Conservation (phyloP, 64 coral and sea anemone species). For the Montipora sp. region DNA sequence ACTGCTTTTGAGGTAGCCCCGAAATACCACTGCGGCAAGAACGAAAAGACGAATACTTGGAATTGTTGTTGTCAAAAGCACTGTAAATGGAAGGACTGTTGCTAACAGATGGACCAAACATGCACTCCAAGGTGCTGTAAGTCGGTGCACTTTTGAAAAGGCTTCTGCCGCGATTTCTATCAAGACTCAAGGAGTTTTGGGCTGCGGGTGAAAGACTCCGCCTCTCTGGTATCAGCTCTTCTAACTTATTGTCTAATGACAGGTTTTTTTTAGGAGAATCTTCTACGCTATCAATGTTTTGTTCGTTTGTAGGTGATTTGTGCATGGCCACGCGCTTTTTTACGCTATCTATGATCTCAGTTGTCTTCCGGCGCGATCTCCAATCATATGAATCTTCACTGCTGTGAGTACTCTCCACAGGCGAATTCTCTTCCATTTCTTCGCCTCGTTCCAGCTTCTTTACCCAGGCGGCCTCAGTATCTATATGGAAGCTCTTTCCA, state of each 20-base stretch:
- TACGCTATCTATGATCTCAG: conserved; percentile 61
- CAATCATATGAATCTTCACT: conserved; percentile 70
- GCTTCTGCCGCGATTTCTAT: conserved; percentile 32
- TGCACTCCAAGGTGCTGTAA: conserved; percentile 41
- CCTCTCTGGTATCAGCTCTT: conserved; percentile 36
- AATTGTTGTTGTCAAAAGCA: conserved; percentile 12
- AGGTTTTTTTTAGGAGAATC: not conserved
- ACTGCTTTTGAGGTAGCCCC: not conserved
- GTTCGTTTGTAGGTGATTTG: not conserved
- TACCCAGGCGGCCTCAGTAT: not conserved
- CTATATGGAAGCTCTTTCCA: not conserved
- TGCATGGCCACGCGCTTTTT: conserved; percentile 53
- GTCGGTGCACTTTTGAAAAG: conserved; percentile 43
- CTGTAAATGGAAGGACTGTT: not conserved
- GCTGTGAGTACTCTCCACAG: not conserved
- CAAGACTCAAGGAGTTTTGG: conserved; percentile 56
- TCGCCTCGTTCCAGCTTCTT: not conserved
- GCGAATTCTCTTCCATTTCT: not conserved
- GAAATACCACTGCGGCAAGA: not conserved
- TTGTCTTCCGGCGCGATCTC: conserved; percentile 45
- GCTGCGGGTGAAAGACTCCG: conserved; percentile 43
- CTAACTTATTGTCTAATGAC: conserved; percentile 47
- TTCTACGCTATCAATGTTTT: not conserved
- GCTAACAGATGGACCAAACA: conserved; percentile 44
- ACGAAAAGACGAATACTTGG: conserved; percentile 26